Conservation (phyloP, 2,113 vertebrate species). For the Sceloporus tristichus region DNA sequence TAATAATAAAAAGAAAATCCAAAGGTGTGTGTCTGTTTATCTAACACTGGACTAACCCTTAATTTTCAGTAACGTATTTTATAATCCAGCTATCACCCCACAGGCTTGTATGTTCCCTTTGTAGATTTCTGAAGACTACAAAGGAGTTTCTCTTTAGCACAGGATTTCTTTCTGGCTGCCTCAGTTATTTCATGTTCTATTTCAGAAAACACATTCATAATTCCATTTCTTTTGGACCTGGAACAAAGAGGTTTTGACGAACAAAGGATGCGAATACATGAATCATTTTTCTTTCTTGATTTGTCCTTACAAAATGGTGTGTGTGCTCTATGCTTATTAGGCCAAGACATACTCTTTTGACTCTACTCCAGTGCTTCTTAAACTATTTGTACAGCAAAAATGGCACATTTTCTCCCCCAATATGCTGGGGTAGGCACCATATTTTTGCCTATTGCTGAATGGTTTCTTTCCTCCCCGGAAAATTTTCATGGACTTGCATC, state of each 20-base stretch:
- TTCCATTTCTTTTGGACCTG: conserved; percentile 65
- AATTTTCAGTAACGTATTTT: not conserved
- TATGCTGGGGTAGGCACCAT: too few relatives aligned
- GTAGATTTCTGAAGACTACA: conserved; percentile 19
- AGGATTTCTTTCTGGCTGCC: conserved; percentile 48
- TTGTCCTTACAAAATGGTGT: not conserved
- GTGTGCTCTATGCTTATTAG: not conserved
- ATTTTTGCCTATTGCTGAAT: not conserved
- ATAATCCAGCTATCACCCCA: not conserved
- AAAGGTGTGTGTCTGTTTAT: not conserved
- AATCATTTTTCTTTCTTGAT: not conserved
- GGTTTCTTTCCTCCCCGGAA: too few relatives aligned
- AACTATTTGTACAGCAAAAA: too few relatives aligned
- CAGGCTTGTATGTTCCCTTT: not conserved
- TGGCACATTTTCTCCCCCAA: not conserved
- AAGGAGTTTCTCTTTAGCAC: conserved; percentile 4
- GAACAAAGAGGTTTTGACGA: conserved; percentile 53
- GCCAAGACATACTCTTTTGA: not conserved
- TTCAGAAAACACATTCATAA: conserved; percentile 62
- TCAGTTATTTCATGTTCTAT: conserved; percentile 42
- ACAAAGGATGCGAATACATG: conserved; percentile 10
- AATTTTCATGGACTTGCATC: too few relatives aligned
- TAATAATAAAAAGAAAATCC: not conserved
- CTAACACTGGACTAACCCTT: not conserved
- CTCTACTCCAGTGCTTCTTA: not conserved